Evolutionary conservation across 2,888 invertebrate genomes (phyloP), one percentile per base, ranked within the genome.

Genomic region (Agrochola macilenta): DNA sequence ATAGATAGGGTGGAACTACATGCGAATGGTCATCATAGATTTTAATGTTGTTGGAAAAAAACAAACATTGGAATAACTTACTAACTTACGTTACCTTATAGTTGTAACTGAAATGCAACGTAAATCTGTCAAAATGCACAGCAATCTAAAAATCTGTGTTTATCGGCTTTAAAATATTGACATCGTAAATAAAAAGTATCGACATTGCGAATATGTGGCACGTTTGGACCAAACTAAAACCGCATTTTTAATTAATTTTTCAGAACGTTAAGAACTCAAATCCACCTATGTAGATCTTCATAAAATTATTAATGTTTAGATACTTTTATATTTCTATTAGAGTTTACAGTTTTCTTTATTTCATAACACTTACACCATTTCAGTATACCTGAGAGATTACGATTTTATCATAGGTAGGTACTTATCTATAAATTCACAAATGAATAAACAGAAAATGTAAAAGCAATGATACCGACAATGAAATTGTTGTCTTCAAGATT

Each of bases 81-180:
- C 26, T 60, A 30, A 60, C 14, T 26, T 43, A 43, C n/a, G 26
- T n/a, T 20, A 76, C n/a, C 65, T 43, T n/a, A 60, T 49, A 26
- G n/a, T 26, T 54, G 8, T 30, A 46, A 54, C 35, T 54, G 54
- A 54, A 26, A 71, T 66, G 26, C 49, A 79, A 66, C 43, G 35
- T 43, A 65, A 52, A 78, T 61, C 30, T 17, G 20, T 39, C 23
- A 64, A 52, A 39, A 66, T 71, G 30, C 23, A 30, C n/a, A 71
- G 7, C 71, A 30, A 58, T 65, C 35, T 46, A 65, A 69, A 68
- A 69, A 54, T 69, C 26, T 30, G 60, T 9, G 14, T 60, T 17
- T 60, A 71, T 60, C 35, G 11, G 54, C 60, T 54, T 60, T 72
- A 54, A 72, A 72, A 78, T 72, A 79, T 66, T 79, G 65, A n/a